A percentile compares a stretch with the other conserved stretches of the same genome.
Evolutionary conservation across 2,113 vertebrate genomes (phyloP).

Genomic region (Egretta garzetta): DNA sequence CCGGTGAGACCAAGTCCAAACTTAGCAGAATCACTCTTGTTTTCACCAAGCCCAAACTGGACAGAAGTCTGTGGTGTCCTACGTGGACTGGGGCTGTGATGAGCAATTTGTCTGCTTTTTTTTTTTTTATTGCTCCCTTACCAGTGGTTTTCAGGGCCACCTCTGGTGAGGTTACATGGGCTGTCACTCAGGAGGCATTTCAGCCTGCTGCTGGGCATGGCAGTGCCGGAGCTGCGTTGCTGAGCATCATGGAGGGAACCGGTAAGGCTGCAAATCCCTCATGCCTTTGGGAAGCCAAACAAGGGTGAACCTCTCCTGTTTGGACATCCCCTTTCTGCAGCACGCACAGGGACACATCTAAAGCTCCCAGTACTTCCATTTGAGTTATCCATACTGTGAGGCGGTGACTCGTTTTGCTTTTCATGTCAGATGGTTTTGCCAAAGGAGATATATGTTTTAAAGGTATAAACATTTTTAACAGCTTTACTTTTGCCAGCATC

Average conservation of each 20-base stretch:
- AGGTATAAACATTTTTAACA: background rate
- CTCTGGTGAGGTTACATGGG: background rate
- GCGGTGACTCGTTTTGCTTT: background rate
- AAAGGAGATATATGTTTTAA: background rate
- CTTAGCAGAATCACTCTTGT: background rate
- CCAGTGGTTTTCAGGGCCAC: background rate
- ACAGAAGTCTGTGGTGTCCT: background rate
- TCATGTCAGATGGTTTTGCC: background rate
- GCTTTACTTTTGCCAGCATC: background rate
- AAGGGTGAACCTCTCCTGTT: background rate
- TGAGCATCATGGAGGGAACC: background rate
- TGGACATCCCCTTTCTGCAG: background rate
- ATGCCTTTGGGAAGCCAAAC: background rate
- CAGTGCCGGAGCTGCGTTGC: background rate
- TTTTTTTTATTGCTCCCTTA: background rate
- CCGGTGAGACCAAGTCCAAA: background rate
- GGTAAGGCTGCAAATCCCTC: background rate
- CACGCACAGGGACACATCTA: background rate
- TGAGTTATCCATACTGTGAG: background rate
- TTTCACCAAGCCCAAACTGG: background rate
- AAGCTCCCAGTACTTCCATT: background rate
- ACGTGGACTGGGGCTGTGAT: background rate
- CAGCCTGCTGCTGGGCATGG: background rate
- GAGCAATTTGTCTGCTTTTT: background rate
- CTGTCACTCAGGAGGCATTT: background rate